Base-by-base conservation (phyloP, 2,888 invertebrate genomes). In the Silvanus unidentatus region DNA sequence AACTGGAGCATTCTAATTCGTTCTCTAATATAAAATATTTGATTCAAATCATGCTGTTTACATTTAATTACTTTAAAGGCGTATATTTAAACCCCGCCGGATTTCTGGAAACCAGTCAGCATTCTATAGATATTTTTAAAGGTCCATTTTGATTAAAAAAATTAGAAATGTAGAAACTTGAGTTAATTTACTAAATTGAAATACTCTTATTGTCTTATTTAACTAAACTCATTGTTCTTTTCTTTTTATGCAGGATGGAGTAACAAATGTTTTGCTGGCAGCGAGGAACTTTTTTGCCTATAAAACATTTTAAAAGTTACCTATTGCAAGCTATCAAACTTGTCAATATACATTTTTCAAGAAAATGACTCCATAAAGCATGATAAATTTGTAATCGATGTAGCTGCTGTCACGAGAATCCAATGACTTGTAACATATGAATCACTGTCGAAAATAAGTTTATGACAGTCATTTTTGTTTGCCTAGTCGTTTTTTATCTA, bases 291-390 rank as follows among this genome's bases (percentile, higher is more conserved):
- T 8, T 32, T 32, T 11, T 32, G n/a, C 11, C 10, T 32, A n/a
- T n/a, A 45, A 40, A 35, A 42, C 40, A 50, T 54, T 44, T 46
- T 44, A 54, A 50, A 47, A 44, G 45, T 47, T 47, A 50, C 48
- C 52, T 47, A 48, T 43, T 50, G 49, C 54, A 45, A 48, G 44
- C 48, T 48, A 49, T 56, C 59, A 48, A 49, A 60, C 58, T 64
- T 64, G 67, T 69, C 67, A 65, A 66, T 69, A 68, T 66, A 65
- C 68, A 69, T 69, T 66, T 69, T 64, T 69, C 68, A 69, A 59
- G 58, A 57, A 62, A 68, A 69, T 64, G 64, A 64, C 64, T 63
- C 66, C 61, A 67, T 68, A 66, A 68, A 68, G 62, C 58, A 61
- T 65, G 66, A 69, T 67, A 64, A 63, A 65, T 65, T 60, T 55